Percentiles rank a stretch among this genome's conserved stretches.
phyloP scores from a whole-genome alignment of 2,888 invertebrate species.

The Trisateles emortualis region DNA sequence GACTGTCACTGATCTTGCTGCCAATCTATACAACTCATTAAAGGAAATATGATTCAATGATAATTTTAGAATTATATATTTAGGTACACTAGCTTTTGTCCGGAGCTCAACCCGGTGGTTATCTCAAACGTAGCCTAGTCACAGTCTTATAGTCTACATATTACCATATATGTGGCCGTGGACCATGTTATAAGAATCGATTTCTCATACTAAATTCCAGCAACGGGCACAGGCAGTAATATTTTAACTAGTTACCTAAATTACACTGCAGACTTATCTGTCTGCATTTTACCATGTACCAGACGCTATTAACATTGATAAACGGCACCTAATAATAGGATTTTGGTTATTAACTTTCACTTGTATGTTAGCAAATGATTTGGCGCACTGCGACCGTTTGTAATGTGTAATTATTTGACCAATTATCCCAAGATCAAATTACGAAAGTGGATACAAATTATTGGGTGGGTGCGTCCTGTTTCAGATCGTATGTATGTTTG shows the following conservation, averaged over 20 bases:
- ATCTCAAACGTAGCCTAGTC: too few species aligned
- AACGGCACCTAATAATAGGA: slow-evolving; percentile 44
- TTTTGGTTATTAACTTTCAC: slow-evolving; percentile 41
- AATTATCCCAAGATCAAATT: slow-evolving; percentile 27
- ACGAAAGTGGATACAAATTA: slow-evolving; percentile 25
- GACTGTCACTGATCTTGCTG: too few species aligned
- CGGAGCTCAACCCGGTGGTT: too few species aligned
- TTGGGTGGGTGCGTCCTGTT: slow-evolving; percentile 20
- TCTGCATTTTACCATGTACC: slow-evolving; percentile 8
- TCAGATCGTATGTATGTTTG: slow-evolving; percentile 3
- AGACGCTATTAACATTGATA: slow-evolving; percentile 30
- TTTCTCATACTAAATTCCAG: not conserved
- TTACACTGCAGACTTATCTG: not conserved
- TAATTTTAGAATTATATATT: too few species aligned
- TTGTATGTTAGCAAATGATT: slow-evolving; percentile 31
- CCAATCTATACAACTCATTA: too few species aligned
- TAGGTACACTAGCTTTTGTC: too few species aligned
- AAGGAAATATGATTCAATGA: too few species aligned
- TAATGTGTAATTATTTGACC: slow-evolving; percentile 36
- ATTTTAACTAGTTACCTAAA: not conserved
- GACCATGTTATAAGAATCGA: too few species aligned
- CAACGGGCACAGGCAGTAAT: not conserved
- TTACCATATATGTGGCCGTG: too few species aligned
- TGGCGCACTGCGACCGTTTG: not conserved
- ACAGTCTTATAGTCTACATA: too few species aligned